phyloP scores from a whole-genome alignment of 1,140 invertebrate species.

The Polypedilum pembai region DNA sequence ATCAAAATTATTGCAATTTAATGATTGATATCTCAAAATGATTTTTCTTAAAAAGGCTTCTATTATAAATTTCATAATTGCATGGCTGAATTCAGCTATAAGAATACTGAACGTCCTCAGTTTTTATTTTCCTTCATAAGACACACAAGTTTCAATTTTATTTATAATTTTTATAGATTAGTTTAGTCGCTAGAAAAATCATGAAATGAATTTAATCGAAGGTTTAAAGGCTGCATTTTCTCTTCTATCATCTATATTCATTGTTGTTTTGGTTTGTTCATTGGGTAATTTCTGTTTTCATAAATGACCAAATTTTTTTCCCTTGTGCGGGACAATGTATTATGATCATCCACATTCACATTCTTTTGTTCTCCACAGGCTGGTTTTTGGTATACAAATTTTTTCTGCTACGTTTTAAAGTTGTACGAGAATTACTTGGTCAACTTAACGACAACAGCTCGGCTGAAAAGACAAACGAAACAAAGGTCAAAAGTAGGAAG shows the following conservation, averaged over 20 bases:
- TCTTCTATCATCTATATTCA: constrained; percentile 22
- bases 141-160: neutral
- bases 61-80: no score
- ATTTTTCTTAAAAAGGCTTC: no score
- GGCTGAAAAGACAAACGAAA: constrained; percentile 44
- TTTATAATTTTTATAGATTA: constrained; percentile 20
- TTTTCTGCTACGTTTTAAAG: constrained; percentile 75
- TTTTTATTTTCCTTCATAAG: no score
- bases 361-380: constrained; percentile 49
- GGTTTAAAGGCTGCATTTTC: constrained; percentile 24
- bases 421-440: constrained; percentile 76
- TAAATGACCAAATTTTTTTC: constrained; percentile 9
- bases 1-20: no score
- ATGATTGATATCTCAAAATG: no score
- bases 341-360: neutral
- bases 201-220: constrained; percentile 29
- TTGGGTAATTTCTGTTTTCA: constrained; percentile 21
- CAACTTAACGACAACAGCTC: constrained; percentile 41
- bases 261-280: constrained; percentile 24
- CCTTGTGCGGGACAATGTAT: neutral
- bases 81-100: no score
- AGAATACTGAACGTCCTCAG: no score
- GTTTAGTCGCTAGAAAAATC: constrained; percentile 16
- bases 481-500: constrained; percentile 51
- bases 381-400: constrained; percentile 89